Conservation (phyloP, 23 tunicate genomes). For the Trididemnum clinides region DNA sequence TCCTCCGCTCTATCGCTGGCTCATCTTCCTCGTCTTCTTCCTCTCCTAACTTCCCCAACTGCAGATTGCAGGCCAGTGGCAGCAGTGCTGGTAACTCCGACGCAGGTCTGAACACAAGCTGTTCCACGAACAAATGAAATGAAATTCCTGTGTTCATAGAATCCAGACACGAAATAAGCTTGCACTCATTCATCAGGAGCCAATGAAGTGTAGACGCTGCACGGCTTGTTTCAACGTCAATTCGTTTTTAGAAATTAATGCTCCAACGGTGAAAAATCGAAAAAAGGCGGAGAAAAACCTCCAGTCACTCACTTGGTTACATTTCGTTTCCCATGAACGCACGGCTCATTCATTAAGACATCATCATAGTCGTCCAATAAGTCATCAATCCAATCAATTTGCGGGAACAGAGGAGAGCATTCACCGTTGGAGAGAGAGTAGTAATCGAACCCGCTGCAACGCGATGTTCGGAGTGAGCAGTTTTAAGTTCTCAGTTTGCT, state of each 20-base stretch:
- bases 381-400: constrained; percentile 42
- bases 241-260: background rate
- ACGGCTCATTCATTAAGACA: background rate
- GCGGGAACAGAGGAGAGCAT: constrained; percentile 1
- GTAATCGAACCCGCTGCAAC: constrained; percentile 50
- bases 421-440: background rate
- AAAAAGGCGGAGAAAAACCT: background rate
- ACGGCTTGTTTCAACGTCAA: too few species aligned
- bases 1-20: too few species aligned
- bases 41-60: too few species aligned
- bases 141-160: too few species aligned
- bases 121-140: too few species aligned
- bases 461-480: too few species aligned
- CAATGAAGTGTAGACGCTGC: background rate
- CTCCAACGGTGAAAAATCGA: background rate
- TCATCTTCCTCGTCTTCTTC: too few species aligned
- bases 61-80: too few species aligned
- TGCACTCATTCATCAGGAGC: background rate
- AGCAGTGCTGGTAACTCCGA: too few species aligned
- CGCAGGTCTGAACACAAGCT: too few species aligned
- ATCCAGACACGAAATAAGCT: too few species aligned
- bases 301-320: constrained; percentile 40
- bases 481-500: too few species aligned
- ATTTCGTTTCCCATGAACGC: constrained; percentile 36
- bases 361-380: constrained; percentile 25